A percentile compares a stretch with the other conserved stretches of the same genome.
phyloP scores from a whole-genome alignment of 2,113 vertebrate species.

The Anoplopoma fimbria region DNA sequence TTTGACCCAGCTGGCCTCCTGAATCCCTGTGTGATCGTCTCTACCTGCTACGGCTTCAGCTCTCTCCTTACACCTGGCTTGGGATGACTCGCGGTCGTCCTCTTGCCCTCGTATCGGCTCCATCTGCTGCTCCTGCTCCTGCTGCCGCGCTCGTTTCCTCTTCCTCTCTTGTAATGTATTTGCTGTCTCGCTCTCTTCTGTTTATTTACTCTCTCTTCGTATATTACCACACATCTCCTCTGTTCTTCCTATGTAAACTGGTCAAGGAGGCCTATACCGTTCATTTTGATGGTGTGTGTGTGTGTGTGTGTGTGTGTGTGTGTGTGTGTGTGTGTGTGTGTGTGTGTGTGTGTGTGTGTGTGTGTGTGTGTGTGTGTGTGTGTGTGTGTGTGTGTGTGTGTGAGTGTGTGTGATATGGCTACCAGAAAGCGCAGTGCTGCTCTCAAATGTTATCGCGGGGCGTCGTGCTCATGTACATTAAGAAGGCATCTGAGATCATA shows the following conservation, averaged over 20 bases:
- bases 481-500: conserved; percentile 23
- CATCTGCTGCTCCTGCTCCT: conserved; percentile 38
- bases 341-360: background rate
- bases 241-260: background rate
- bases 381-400: background rate
- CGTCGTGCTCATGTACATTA: conserved; percentile 6
- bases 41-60: conserved; percentile 35
- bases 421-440: conserved; percentile 1
- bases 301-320: background rate
- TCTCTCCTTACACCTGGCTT: conserved; percentile 56
- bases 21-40: background rate
- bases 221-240: conserved; percentile 17
- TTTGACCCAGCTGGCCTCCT: conserved; percentile 34
- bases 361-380: background rate
- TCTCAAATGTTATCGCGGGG: conserved; percentile 4
- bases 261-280: conserved; percentile 7
- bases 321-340: background rate
- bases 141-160: conserved; percentile 15
- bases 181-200: background rate
- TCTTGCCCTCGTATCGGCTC: conserved; percentile 33
- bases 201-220: conserved; percentile 26
- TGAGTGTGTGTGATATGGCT: background rate
- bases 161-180: conserved; percentile 14
- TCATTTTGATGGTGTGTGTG: background rate
- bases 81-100: conserved; percentile 41